Conservation (phyloP, 2,888 invertebrate species). For the Tipula unca region DNA sequence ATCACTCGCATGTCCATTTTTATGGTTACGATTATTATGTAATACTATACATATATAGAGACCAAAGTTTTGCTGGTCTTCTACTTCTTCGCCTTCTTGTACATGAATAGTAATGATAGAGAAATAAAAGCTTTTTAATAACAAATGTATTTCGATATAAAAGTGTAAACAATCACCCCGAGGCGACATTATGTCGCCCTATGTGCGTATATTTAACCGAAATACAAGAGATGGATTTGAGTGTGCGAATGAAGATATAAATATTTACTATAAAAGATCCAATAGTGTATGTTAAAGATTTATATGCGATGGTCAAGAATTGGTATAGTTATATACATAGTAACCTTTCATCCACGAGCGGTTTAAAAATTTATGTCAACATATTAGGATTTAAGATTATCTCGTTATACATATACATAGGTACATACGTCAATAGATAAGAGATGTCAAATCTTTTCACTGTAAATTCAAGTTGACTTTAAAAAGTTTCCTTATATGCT, state of each 20-base stretch:
- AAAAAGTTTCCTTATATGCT: too few species aligned
- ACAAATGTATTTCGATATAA: background rate
- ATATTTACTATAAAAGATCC: background rate
- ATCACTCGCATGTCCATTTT: background rate
- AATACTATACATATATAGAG: background rate
- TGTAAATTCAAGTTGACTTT: too few species aligned
- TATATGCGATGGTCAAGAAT: background rate
- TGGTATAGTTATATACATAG: too few species aligned
- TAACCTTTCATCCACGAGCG: too few species aligned
- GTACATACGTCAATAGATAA: too few species aligned
- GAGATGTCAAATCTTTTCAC: too few species aligned
- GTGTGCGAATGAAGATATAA: background rate
- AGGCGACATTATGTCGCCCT: background rate
- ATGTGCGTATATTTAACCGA: background rate
- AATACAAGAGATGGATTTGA: background rate
- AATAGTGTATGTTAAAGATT: background rate
- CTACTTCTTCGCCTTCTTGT: background rate
- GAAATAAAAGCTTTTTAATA: constrained; percentile 1
- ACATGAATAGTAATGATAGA: background rate
- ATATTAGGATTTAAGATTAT: too few species aligned
- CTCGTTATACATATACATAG: too few species aligned
- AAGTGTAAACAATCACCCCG: background rate
- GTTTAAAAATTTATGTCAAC: too few species aligned
- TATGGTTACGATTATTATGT: background rate
- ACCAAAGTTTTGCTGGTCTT: background rate